Conservation (phyloP, 2,113 vertebrate species). For the Hyaena hyaena region DNA sequence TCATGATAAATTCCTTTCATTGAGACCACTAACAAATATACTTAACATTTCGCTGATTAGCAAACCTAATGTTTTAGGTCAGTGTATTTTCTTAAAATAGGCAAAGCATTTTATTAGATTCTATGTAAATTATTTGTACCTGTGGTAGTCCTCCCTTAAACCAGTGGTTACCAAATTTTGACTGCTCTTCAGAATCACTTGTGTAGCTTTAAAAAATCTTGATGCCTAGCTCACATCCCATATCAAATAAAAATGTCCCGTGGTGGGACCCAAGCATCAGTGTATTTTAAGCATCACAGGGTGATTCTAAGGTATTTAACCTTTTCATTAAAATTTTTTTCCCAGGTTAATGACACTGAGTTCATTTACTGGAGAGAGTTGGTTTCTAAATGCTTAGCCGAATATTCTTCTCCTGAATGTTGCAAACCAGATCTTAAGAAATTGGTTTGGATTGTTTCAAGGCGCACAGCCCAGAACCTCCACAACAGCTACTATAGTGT, state of each 20-base stretch:
- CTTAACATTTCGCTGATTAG: not conserved
- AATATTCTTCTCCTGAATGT: constrained; percentile 97
- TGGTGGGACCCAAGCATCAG: not conserved
- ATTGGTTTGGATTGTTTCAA: constrained; percentile 96
- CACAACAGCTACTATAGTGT: constrained; percentile 94
- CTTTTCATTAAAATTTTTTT: constrained; percentile 27
- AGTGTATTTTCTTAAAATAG: not conserved
- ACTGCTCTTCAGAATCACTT: not conserved
- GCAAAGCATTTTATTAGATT: not conserved
- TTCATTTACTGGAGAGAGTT: constrained; percentile 93
- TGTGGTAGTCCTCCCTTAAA: not conserved
- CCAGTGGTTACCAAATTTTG: not conserved
- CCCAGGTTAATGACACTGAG: constrained; percentile 92
- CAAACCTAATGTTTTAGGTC: not conserved
- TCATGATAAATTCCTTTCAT: constrained; percentile 27
- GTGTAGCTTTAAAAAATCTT: not conserved
- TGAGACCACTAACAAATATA: not conserved
- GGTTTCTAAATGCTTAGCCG: constrained; percentile 94
- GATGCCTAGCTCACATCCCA: not conserved
- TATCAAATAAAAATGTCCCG: not conserved
- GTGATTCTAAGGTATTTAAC: not conserved
- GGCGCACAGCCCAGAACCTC: constrained; percentile 95
- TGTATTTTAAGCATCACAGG: not conserved
- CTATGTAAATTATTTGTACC: not conserved
- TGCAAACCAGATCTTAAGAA: constrained; percentile 96